Evolutionary conservation across 2,888 invertebrate species (phyloP).

Genomic region (Lycocerus yunnanus): DNA sequence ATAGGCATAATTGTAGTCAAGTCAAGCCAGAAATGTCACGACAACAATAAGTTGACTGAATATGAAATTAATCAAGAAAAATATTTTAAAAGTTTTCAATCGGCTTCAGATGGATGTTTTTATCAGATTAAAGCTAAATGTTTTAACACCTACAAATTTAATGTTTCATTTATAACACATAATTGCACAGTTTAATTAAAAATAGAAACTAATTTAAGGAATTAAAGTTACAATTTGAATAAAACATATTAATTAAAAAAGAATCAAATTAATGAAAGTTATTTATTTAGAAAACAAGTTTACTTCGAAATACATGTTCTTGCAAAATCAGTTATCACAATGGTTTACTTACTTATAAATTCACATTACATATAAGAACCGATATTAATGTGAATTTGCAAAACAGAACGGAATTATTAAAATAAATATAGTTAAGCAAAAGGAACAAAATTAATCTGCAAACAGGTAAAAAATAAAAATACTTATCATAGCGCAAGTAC

Average conservation of each 20-base stretch:
- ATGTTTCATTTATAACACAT: neutral
- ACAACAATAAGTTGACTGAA: neutral
- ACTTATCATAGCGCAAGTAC: constrained; percentile 11
- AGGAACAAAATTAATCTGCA: constrained; percentile 1
- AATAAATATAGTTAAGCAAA: neutral
- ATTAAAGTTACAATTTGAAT: neutral
- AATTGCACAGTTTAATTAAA: neutral
- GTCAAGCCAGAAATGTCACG: neutral
- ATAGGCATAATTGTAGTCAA: neutral
- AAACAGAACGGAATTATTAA: neutral
- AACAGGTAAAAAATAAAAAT: constrained; percentile 7
- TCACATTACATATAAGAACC: constrained; percentile 12
- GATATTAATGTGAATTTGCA: neutral
- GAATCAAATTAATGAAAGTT: neutral
- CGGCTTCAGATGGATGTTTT: neutral
- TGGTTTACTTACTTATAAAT: constrained; percentile 29
- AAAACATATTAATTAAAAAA: neutral
- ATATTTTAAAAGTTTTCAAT: neutral
- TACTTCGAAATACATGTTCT: constrained; percentile 23
- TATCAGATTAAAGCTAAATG: neutral
- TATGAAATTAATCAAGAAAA: neutral
- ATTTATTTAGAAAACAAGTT: constrained; percentile 30
- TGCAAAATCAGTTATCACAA: constrained; percentile 31
- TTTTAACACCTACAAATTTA: neutral
- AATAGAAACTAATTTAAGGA: neutral